Conservation (phyloP, 1,140 invertebrate species). For the Tetranychus cinnabarinus region DNA sequence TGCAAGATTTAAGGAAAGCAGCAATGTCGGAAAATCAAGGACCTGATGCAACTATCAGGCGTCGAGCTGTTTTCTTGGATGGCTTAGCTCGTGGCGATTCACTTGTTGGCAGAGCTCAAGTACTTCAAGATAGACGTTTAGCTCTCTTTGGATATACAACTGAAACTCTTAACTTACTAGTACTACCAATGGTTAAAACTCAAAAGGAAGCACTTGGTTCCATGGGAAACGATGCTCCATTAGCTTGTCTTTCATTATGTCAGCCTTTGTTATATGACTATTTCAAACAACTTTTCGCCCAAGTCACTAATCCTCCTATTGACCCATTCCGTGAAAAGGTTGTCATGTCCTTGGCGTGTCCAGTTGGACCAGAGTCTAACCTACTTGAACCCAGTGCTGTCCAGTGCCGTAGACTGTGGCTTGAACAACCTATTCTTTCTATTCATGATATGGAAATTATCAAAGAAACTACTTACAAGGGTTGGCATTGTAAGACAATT, state of each 20-base stretch:
- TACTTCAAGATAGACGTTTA: constrained; percentile 45
- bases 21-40: background rate
- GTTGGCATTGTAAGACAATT: constrained; percentile 72
- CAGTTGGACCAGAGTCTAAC: constrained; percentile 62
- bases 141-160: constrained; percentile 79
- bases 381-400: constrained; percentile 64
- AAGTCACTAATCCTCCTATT: constrained; percentile 99
- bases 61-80: constrained; percentile 5
- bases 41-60: background rate
- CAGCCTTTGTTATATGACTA: constrained; percentile 88
- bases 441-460: constrained; percentile 67
- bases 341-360: constrained; percentile 73
- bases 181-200: constrained; percentile 86
- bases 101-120: constrained; percentile 5
- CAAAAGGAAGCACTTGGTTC: constrained; percentile 96
- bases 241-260: constrained; percentile 83
- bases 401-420: constrained; percentile 76
- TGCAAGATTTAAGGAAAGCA: constrained; percentile 1
- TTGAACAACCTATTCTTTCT: constrained; percentile 82
- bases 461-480: constrained; percentile 54
- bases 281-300: constrained; percentile 98
- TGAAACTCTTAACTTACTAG: constrained; percentile 76
- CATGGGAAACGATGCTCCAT: constrained; percentile 95
- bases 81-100: constrained; percentile 3
- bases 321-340: constrained; percentile 97